A percentile compares a stretch with the other conserved stretches of the same genome.
Evolutionary conservation across 2,888 invertebrate genomes (phyloP).

Genomic region (Drosophila testacea): DNA sequence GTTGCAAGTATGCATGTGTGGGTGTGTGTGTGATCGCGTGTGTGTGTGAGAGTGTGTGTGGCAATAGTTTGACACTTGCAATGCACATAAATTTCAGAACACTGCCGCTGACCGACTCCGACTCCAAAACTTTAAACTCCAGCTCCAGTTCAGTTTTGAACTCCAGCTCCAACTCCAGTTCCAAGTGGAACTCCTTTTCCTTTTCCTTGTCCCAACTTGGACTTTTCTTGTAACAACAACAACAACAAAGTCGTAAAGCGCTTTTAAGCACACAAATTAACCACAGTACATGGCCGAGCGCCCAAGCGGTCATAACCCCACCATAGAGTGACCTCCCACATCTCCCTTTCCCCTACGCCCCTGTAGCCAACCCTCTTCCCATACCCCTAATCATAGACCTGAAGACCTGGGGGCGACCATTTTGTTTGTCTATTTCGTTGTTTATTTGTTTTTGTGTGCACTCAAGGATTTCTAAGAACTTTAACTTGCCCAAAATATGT

Average conservation of each 20-base stretch:
- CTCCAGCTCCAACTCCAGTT: constrained; percentile 1
- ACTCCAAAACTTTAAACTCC: constrained; percentile 8
- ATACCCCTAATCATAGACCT: too few relatives aligned
- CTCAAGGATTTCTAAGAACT: constrained; percentile 84
- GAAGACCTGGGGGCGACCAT: constrained; percentile 36
- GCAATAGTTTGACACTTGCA: constrained; percentile 83
- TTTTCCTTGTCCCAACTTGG: constrained; percentile 1
- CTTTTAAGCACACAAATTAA: constrained; percentile 85
- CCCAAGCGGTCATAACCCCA: constrained; percentile 55
- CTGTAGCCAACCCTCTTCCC: not conserved
- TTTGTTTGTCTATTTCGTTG: constrained; percentile 79
- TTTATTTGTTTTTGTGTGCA: constrained; percentile 84
- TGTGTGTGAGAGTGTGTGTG: constrained; percentile 33
- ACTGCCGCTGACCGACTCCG: constrained; percentile 66
- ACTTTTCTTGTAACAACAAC: constrained; percentile 16
- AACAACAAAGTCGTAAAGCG: constrained; percentile 79
- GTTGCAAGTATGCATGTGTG: constrained; percentile 31
- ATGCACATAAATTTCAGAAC: constrained; percentile 67
- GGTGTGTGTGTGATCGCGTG: constrained; percentile 30
- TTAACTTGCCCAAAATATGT: constrained; percentile 79
- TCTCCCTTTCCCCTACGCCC: not conserved
- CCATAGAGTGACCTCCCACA: constrained; percentile 1
- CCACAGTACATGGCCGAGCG: constrained; percentile 79
- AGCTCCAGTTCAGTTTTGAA: not conserved
- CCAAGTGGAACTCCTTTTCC: not conserved